Evolutionary conservation across 2,797 vertebrate genomes (phyloP).

Genomic region (Pelobates cultripes): DNA sequence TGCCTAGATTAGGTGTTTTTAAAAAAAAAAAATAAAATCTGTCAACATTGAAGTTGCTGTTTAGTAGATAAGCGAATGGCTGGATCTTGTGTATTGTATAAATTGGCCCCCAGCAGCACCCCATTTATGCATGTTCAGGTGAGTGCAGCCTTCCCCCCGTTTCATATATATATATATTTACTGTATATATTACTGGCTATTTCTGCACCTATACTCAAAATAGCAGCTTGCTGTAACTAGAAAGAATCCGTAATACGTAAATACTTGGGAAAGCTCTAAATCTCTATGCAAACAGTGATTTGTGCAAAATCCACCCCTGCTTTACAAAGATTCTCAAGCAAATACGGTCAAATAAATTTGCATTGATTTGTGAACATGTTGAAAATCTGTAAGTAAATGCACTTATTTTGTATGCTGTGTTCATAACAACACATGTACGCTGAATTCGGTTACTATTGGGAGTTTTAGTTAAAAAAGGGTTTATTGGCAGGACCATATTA

Average conservation of each 20-base stretch:
- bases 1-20: no score
- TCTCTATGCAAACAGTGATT: constrained; percentile 41
- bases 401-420: constrained; percentile 27
- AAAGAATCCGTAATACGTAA: constrained; percentile 26
- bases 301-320: constrained; percentile 37
- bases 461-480: no score
- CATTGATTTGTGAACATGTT: constrained; percentile 49
- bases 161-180: no score
- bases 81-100: no score
- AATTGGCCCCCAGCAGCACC: no score
- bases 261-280: constrained; percentile 24
- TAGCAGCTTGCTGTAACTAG: constrained; percentile 21
- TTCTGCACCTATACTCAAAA: constrained; percentile 1
- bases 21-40: no score
- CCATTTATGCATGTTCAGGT: no score
- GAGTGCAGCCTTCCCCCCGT: no score
- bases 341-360: constrained; percentile 48
- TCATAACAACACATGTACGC: not conserved
- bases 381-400: constrained; percentile 38
- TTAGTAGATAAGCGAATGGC: no score
- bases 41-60: no score
- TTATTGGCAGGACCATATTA: no score
- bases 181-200: not conserved
- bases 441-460: no score
- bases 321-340: constrained; percentile 40